These are phyloP conservation scores for Cebidichthys violaceus DNA, from an alignment of 2,113 vertebrate genomes.

Conservation along the genomic window DNA sequence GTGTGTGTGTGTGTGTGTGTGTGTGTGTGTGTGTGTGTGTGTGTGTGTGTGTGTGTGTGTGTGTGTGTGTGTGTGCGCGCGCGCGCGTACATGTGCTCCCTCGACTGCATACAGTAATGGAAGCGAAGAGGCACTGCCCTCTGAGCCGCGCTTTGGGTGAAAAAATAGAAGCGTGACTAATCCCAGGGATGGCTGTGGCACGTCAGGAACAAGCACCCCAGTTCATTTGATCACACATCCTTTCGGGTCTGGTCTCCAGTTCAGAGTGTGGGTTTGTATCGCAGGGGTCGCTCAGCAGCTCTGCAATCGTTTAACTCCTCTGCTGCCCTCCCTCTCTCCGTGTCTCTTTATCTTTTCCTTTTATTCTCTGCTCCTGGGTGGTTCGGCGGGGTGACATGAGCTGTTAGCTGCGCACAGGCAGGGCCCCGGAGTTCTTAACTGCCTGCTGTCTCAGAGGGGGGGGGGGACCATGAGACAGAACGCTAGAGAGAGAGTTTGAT, in stretches of 20 bases:
- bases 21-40: slow-evolving; percentile 10
- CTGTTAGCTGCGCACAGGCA: slow-evolving; percentile 68
- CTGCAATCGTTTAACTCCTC: slow-evolving; percentile 79
- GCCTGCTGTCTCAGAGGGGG: slow-evolving; percentile 47
- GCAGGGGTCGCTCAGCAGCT: slow-evolving; percentile 63
- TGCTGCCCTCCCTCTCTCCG: slow-evolving; percentile 61
- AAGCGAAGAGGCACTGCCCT: slow-evolving; percentile 29
- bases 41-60: not conserved
- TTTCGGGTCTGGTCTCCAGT: slow-evolving; percentile 68
- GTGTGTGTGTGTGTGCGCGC: slow-evolving; percentile 1
- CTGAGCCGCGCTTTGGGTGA: slow-evolving; percentile 35
- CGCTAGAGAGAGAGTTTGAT: slow-evolving; percentile 45
- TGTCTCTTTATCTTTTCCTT: slow-evolving; percentile 74
- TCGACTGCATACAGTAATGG: slow-evolving; percentile 48
- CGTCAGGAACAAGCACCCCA: slow-evolving; percentile 67
- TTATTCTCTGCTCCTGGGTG: slow-evolving; percentile 82
- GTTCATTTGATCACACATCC: slow-evolving; percentile 71
- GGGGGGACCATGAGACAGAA: slow-evolving; percentile 24
- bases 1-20: slow-evolving; percentile 3
- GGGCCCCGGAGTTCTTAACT: slow-evolving; percentile 56
- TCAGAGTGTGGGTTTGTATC: slow-evolving; percentile 73
- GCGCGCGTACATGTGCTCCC: not conserved
- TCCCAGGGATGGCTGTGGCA: slow-evolving; percentile 62
- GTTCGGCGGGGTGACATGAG: slow-evolving; percentile 74
- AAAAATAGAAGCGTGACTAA: slow-evolving; percentile 68